A percentile compares a stretch with the other conserved stretches of the same genome.
These are phyloP conservation scores for Drosophila anomelani DNA, from an alignment of 2,888 invertebrate species.

Conservation along the genomic window DNA sequence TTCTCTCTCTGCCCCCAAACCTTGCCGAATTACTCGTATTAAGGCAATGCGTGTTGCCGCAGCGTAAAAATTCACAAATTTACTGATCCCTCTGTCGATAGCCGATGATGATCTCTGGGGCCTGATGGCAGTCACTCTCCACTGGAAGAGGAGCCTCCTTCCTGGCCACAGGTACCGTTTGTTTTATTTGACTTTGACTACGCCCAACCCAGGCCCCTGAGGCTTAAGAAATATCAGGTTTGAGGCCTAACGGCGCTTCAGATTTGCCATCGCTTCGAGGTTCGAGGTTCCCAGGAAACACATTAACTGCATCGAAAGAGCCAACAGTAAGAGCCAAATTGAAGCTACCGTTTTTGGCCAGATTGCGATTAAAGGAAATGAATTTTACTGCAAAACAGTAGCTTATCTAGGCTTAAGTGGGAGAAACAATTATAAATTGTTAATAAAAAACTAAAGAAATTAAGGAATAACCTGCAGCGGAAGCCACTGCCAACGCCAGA, in stretches of 20 bases:
- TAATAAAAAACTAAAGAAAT: neutral
- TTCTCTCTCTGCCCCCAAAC: constrained; percentile 11
- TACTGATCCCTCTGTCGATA: constrained; percentile 70
- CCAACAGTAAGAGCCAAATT: neutral
- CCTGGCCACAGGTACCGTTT: constrained; percentile 51
- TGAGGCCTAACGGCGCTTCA: constrained; percentile 67
- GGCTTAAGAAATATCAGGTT: neutral
- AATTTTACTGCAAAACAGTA: constrained; percentile 10
- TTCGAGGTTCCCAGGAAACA: constrained; percentile 56
- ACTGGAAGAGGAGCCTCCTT: neutral
- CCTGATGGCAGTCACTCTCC: constrained; percentile 27
- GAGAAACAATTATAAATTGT: neutral
- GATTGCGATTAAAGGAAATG: constrained; percentile 14
- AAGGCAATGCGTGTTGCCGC: constrained; percentile 66
- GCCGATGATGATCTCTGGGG: constrained; percentile 21
- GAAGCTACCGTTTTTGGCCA: constrained; percentile 25
- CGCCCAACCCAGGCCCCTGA: constrained; percentile 28
- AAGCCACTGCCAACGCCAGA: neutral
- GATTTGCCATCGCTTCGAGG: constrained; percentile 59
- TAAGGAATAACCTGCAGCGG: neutral
- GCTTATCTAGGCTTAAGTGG: neutral
- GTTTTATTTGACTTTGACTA: constrained; percentile 53
- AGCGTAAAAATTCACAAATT: constrained; percentile 80
- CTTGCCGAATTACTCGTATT: constrained; percentile 71
- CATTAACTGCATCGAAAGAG: constrained; percentile 15